A percentile compares a stretch with the other conserved stretches of the same genome.
phyloP scores from a whole-genome alignment of 2,888 invertebrate species.

The Belgica antarctica region DNA sequence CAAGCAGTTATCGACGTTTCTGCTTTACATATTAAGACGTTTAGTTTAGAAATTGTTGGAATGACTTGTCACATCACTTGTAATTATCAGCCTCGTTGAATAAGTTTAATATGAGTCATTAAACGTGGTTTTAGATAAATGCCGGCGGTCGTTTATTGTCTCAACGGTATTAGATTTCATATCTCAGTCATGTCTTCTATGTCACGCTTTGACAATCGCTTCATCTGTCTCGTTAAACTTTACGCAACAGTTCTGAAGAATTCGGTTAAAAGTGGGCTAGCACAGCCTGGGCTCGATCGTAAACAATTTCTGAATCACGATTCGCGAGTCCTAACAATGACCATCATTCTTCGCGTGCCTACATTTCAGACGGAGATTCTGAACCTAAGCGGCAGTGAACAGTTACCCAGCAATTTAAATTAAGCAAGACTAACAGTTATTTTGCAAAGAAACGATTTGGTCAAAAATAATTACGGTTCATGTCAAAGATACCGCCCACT shows the following conservation, averaged over 20 bases:
- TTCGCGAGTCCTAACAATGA: too few relatives aligned
- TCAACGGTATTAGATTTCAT: not conserved
- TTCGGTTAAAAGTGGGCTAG: too few relatives aligned
- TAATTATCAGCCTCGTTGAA: not conserved
- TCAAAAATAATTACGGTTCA: too few relatives aligned
- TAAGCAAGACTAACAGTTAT: too few relatives aligned
- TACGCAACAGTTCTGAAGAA: slow-evolving; percentile 9
- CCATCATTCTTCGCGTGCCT: too few relatives aligned
- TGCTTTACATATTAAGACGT: not conserved
- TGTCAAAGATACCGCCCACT: too few relatives aligned
- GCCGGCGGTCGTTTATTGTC: not conserved
- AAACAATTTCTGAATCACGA: too few relatives aligned
- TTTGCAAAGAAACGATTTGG: too few relatives aligned
- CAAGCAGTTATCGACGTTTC: not conserved
- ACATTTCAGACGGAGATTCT: too few relatives aligned
- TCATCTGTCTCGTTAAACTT: not conserved
- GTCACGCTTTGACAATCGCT: not conserved
- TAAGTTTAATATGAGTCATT: not conserved
- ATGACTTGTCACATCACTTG: not conserved
- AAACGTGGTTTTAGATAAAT: not conserved
- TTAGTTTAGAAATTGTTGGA: not conserved
- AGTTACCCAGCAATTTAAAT: too few relatives aligned
- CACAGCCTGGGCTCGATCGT: too few relatives aligned
- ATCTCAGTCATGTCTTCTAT: not conserved
- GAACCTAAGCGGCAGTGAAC: too few relatives aligned